phyloP scores from a whole-genome alignment of 2,797 vertebrate species.

The Catostomus latipinnis region DNA sequence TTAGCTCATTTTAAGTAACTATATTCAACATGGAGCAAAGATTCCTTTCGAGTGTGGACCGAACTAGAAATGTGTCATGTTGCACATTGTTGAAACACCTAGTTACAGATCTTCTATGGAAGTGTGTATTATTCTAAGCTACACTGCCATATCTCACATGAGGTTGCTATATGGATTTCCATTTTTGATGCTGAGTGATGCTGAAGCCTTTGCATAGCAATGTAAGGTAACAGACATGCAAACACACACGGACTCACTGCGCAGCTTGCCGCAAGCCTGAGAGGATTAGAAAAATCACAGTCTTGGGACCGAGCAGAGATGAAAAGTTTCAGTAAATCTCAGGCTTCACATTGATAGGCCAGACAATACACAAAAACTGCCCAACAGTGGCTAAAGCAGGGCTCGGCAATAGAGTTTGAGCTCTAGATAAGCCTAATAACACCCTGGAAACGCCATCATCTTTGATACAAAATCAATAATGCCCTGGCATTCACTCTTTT shows the following conservation, averaged over 20 bases:
- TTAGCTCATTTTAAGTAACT: too few species aligned
- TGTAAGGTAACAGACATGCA: neutral
- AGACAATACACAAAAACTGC: slow-evolving; percentile 1
- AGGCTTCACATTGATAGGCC: neutral
- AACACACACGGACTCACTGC: slow-evolving; percentile 5
- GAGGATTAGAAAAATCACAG: neutral
- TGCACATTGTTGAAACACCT: neutral
- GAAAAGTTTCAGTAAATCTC: neutral
- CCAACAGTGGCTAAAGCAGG: neutral
- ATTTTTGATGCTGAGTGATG: slow-evolving; percentile 13
- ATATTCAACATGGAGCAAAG: too few species aligned
- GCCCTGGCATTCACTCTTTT: slow-evolving; percentile 12
- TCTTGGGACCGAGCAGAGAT: neutral
- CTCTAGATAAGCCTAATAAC: slow-evolving; percentile 32
- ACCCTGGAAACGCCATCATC: slow-evolving; percentile 13
- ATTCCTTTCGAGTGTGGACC: neutral
- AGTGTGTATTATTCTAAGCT: slow-evolving; percentile 11
- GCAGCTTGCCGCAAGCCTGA: neutral
- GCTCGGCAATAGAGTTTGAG: neutral
- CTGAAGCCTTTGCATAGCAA: slow-evolving; percentile 3
- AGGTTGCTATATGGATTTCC: slow-evolving; percentile 28
- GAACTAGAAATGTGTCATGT: neutral
- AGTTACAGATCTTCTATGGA: neutral
- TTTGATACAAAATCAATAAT: slow-evolving; percentile 49
- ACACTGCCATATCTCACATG: neutral